Evolutionary conservation across 2,797 vertebrate species (phyloP).

Genomic region (Pteropus rufus): DNA sequence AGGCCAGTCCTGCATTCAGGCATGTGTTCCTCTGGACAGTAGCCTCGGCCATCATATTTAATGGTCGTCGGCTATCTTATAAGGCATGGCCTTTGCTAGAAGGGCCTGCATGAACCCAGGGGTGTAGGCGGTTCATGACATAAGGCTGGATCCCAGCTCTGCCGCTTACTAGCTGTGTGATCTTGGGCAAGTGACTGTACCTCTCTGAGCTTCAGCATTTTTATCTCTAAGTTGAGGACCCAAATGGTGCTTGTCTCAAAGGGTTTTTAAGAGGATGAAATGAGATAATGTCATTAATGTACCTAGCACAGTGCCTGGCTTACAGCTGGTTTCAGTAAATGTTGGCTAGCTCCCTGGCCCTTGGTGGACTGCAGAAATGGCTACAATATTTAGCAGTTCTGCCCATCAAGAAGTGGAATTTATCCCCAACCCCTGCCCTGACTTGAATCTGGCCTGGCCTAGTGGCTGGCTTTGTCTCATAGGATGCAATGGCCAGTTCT

Average conservation of each 20-base stretch:
- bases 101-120: not conserved
- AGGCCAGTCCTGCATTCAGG: not conserved
- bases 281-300: not conserved
- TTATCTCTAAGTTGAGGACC: not conserved
- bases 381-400: not conserved
- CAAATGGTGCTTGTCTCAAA: not conserved
- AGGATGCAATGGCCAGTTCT: no score
- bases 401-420: not conserved
- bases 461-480: not conserved
- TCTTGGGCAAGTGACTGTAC: not conserved
- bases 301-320: not conserved
- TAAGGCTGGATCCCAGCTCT: not conserved
- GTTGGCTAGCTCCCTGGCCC: not conserved
- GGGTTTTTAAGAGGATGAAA: not conserved
- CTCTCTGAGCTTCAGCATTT: not conserved
- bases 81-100: not conserved
- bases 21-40: rapidly evolving
- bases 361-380: not conserved
- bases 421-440: no score
- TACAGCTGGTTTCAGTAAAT: not conserved
- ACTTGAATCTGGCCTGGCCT: not conserved
- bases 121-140: not conserved
- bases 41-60: not conserved
- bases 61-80: not conserved
- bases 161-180: not conserved